These are phyloP conservation scores for Philotrypesis tridentata DNA, from an alignment of 1,140 invertebrate genomes.

Conservation along the genomic window DNA sequence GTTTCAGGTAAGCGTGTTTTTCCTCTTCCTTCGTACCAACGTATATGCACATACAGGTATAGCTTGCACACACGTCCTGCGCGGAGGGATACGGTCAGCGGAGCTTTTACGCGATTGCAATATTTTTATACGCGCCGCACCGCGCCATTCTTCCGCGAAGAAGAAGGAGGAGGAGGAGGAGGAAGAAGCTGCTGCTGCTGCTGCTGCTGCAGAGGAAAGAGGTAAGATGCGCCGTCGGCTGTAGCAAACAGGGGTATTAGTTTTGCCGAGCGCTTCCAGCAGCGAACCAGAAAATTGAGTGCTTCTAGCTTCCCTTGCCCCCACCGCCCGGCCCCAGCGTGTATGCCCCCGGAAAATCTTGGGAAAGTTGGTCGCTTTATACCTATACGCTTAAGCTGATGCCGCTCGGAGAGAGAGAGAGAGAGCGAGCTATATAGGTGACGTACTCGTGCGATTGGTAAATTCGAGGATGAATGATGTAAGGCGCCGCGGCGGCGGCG, in stretches of 20 bases:
- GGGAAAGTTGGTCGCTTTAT: not conserved
- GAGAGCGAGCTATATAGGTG: not conserved
- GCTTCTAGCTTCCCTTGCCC: not conserved
- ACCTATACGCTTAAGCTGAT: not conserved
- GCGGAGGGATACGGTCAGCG: not conserved
- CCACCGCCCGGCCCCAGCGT: no score
- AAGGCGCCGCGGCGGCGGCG: no score
- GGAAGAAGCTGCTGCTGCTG: no score
- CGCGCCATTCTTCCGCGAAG: not conserved
- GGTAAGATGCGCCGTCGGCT: not conserved
- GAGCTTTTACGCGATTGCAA: slow-evolving; percentile 45
- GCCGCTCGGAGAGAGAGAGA: no score
- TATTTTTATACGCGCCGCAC: slow-evolving; percentile 35
- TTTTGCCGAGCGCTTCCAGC: not conserved
- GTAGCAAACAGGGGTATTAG: slow-evolving; percentile 36
- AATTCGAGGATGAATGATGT: not conserved
- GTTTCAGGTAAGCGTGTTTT: slow-evolving; percentile 40
- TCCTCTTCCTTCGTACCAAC: not conserved
- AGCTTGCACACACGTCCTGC: not conserved
- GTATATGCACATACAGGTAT: not conserved
- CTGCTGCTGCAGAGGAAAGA: no score
- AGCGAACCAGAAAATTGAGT: not conserved
- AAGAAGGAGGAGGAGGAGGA: not conserved
- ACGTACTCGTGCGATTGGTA: not conserved
- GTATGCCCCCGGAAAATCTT: not conserved